Percentiles rank a stretch among this genome's conserved stretches.
phyloP scores from a whole-genome alignment of 1,140 invertebrate species.

The Stegodyphus mimosarum region DNA sequence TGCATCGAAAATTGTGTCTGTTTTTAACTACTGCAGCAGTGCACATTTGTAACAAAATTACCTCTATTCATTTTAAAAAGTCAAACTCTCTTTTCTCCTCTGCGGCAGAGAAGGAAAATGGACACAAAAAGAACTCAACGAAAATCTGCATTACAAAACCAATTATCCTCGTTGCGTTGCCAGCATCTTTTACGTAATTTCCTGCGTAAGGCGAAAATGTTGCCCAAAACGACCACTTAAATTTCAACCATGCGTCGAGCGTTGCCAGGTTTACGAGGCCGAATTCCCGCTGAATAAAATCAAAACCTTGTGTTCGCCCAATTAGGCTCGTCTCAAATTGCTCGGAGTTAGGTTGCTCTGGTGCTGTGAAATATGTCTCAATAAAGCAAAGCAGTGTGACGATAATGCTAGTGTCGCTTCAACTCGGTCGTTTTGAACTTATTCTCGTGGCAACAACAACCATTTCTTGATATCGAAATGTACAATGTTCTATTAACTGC shows the following conservation, averaged over 20 bases:
- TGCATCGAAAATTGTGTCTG: too few relatives aligned
- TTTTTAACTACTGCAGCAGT: not conserved
- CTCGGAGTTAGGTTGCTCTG: not conserved
- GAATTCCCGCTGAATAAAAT: constrained; percentile 6
- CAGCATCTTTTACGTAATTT: constrained; percentile 9
- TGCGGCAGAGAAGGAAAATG: not conserved
- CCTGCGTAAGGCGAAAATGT: not conserved
- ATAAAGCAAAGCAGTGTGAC: constrained; percentile 18
- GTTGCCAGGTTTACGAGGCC: constrained; percentile 12
- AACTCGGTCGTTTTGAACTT: too few relatives aligned
- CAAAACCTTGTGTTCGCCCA: constrained; percentile 13
- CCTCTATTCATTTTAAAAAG: constrained; percentile 12
- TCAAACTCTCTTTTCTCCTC: not conserved
- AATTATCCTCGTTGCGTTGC: not conserved
- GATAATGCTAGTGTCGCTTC: not conserved
- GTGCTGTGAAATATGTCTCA: constrained; percentile 21
- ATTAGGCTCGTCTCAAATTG: constrained; percentile 23
- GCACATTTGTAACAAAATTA: not conserved
- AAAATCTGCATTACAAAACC: constrained; percentile 5
- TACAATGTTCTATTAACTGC: too few relatives aligned
- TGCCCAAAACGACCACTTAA: constrained; percentile 23
- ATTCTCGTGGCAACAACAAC: too few relatives aligned
- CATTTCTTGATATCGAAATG: too few relatives aligned
- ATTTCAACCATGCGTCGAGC: constrained; percentile 11
- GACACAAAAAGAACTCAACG: not conserved